A percentile compares a stretch with the other conserved stretches of the same genome.
phyloP scores from a whole-genome alignment of 92 coral and sea anemone species.

The Epizoanthus stellaris region DNA sequence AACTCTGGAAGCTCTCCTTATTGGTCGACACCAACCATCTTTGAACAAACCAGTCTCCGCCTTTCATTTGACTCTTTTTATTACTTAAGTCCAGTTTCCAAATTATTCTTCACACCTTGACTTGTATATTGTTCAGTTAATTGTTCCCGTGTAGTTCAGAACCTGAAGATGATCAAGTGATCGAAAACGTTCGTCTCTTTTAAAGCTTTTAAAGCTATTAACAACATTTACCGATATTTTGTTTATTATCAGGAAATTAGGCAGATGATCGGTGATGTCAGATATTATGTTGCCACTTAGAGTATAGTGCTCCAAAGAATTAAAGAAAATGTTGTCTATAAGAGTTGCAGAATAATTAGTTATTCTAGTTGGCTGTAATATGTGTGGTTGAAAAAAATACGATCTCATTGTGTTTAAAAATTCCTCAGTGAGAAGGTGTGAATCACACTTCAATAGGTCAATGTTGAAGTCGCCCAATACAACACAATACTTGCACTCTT shows the following conservation, averaged over 20 bases:
- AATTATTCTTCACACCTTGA: too few relatives aligned
- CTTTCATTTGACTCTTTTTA: too few relatives aligned
- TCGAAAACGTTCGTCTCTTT: too few relatives aligned
- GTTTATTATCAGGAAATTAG: slow-evolving; percentile 55
- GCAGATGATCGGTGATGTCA: slow-evolving; percentile 57
- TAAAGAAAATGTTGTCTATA: slow-evolving; percentile 63
- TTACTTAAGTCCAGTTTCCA: too few relatives aligned
- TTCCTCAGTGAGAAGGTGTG: slow-evolving; percentile 54
- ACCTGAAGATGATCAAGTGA: too few relatives aligned
- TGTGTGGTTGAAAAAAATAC: slow-evolving; percentile 51
- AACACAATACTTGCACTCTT: slow-evolving; percentile 23
- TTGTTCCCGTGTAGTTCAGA: too few relatives aligned
- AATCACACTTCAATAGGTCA: slow-evolving; percentile 43
- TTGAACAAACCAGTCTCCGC: too few relatives aligned
- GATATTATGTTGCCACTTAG: slow-evolving; percentile 54
- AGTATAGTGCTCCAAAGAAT: slow-evolving; percentile 45
- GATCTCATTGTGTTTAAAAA: slow-evolving; percentile 50
- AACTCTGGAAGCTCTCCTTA: too few relatives aligned
- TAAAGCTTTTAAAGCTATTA: too few relatives aligned
- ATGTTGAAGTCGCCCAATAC: slow-evolving; percentile 51
- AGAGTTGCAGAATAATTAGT: slow-evolving; percentile 18
- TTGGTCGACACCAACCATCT: too few relatives aligned
- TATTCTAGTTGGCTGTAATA: slow-evolving; percentile 50
- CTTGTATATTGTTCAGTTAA: too few relatives aligned
- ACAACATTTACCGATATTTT: neutral